A percentile compares a stretch with the other conserved stretches of the same genome.
These are phyloP conservation scores for Drosophila tanythrix DNA, from an alignment of 2,888 invertebrate species.

Conservation along the genomic window DNA sequence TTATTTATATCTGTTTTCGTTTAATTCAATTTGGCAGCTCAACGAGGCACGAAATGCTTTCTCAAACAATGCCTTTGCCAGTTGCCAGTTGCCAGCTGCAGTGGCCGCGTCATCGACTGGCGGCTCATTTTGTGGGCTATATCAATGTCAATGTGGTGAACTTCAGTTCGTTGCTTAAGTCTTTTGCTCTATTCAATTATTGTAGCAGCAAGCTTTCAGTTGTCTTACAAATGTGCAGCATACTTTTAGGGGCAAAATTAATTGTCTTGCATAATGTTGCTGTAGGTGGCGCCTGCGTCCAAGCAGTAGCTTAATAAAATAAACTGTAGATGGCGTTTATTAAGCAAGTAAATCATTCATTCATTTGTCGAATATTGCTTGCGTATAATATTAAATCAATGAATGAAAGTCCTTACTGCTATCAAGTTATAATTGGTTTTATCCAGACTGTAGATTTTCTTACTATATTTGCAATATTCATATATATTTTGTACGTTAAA, in stretches of 20 bases:
- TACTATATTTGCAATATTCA: not conserved
- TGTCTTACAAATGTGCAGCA: not conserved
- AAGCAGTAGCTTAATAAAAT: not conserved
- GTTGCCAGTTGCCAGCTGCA: not conserved
- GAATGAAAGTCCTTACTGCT: not conserved
- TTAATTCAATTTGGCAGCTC: slow-evolving; percentile 25
- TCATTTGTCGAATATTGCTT: not conserved
- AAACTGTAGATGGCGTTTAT: slow-evolving; percentile 1
- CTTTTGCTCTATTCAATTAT: slow-evolving; percentile 5
- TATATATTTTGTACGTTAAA: not conserved
- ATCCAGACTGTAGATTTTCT: not conserved
- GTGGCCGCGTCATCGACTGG: not conserved
- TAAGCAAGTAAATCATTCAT: not conserved
- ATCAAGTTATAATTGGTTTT: not conserved
- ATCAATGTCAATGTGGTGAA: slow-evolving; percentile 24
- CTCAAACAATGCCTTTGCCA: not conserved
- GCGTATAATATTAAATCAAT: not conserved
- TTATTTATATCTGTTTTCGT: slow-evolving; percentile 43
- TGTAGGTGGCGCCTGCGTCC: slow-evolving; percentile 19
- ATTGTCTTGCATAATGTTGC: not conserved
- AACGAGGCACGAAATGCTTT: slow-evolving; percentile 24
- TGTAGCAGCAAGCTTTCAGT: slow-evolving; percentile 17
- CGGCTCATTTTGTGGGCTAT: slow-evolving; percentile 8
- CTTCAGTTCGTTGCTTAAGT: slow-evolving; percentile 33
- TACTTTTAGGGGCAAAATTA: slow-evolving; percentile 20